phyloP scores from a whole-genome alignment of 2,888 invertebrate genomes.

The Dicroscelio sp. region DNA sequence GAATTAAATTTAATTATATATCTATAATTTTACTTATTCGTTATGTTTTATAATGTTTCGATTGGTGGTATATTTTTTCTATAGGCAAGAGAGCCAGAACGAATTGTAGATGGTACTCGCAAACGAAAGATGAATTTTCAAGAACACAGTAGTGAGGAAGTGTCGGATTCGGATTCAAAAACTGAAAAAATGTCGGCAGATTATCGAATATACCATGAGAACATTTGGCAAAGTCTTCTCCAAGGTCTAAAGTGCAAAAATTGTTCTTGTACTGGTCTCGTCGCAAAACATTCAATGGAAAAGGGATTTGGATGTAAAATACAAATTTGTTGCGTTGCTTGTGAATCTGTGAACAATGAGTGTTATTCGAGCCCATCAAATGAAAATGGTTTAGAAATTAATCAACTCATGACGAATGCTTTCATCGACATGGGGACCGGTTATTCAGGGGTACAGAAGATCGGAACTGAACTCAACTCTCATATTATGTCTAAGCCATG shows the following conservation, averaged over 20 bases:
- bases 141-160: slow-evolving; percentile 12
- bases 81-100: too few relatives aligned
- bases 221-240: slow-evolving; percentile 29
- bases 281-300: slow-evolving; percentile 7
- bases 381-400: slow-evolving; percentile 18
- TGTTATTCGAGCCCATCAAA: slow-evolving; percentile 11
- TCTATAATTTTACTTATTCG: background rate
- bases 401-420: background rate
- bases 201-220: slow-evolving; percentile 29
- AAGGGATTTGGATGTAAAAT: slow-evolving; percentile 38
- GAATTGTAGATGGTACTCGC: background rate
- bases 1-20: background rate
- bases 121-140: slow-evolving; percentile 26
- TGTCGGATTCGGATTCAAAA: background rate
- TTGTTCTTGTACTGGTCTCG: slow-evolving; percentile 3
- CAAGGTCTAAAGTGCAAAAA: slow-evolving; percentile 41
- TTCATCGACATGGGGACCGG: slow-evolving; percentile 6
- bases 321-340: slow-evolving; percentile 22
- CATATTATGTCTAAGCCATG: background rate
- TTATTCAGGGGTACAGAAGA: slow-evolving; percentile 14
- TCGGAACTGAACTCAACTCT: slow-evolving; percentile 14
- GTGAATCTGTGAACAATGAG: slow-evolving; percentile 29
- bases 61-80: too few relatives aligned
- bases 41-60: too few relatives aligned
- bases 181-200: background rate